Percentiles rank a stretch among this genome's conserved stretches.
Evolutionary conservation across 2,888 invertebrate genomes (phyloP).

Genomic region (Melitaea athalia): DNA sequence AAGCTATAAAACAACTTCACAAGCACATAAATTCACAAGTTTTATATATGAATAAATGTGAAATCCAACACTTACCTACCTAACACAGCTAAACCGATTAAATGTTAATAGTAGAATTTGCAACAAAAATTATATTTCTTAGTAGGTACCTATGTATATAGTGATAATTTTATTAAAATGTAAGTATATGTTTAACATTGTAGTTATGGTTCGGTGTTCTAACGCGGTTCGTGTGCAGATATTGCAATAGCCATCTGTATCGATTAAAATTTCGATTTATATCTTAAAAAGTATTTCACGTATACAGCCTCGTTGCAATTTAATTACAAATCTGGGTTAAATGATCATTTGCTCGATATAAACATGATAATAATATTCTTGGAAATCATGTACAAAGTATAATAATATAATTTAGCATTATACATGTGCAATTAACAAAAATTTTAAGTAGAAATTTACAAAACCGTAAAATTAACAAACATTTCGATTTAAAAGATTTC

Average conservation of each 20-base stretch:
- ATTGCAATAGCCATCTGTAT: background rate
- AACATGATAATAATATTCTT: background rate
- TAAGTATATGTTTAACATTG: background rate
- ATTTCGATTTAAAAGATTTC: background rate
- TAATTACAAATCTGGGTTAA: background rate
- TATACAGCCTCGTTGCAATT: constrained; percentile 2
- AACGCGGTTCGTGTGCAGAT: background rate
- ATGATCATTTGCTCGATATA: background rate
- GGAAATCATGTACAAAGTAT: background rate
- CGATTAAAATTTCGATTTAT: background rate
- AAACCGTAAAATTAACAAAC: no score
- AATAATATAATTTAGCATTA: background rate
- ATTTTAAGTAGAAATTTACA: no score
- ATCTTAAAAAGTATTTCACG: background rate
- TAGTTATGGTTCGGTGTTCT: background rate
- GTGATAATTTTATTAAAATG: background rate
- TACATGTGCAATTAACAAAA: no score
- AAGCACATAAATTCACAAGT: no score
- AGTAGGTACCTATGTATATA: no score
- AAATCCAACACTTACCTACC: no score
- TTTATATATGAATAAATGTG: no score
- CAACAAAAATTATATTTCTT: no score
- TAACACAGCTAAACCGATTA: no score
- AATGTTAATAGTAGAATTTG: no score
- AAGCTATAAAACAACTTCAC: no score